Evolutionary conservation across 37 sponge, comb jelly and placozoan genomes (phyloP).

Genomic region (Haliclona indistincta): DNA sequence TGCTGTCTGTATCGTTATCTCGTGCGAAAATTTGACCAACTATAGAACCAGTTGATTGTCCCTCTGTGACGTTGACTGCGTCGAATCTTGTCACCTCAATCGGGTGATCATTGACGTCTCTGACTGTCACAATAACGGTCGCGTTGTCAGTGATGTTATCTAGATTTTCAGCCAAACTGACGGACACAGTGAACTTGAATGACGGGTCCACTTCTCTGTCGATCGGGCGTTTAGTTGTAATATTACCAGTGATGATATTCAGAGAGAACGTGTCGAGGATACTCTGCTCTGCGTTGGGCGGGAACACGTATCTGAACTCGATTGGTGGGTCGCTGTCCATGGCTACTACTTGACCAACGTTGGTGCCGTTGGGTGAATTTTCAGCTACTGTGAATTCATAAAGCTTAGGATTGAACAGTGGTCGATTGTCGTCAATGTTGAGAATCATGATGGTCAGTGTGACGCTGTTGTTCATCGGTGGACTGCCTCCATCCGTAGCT

Average conservation of each 20-base stretch:
- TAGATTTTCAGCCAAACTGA: conserved; percentile 20
- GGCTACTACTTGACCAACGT: conserved; percentile 22
- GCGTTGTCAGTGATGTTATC: conserved; percentile 25
- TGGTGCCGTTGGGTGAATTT: not conserved
- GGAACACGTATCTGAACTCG: too few species aligned
- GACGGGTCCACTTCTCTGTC: conserved; percentile 9
- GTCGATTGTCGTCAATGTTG: conserved; percentile 49
- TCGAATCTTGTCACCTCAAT: conserved; percentile 11
- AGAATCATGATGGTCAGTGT: conserved; percentile 20
- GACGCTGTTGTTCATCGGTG: conserved; percentile 12
- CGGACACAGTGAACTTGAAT: conserved; percentile 16
- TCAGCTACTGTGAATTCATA: conserved; percentile 46
- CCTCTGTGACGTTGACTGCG: conserved; percentile 16
- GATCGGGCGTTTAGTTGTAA: conserved; percentile 4
- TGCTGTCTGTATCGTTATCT: conserved; percentile 52
- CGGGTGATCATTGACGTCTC: conserved; percentile 39
- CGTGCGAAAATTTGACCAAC: conserved; percentile 33
- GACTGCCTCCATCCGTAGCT: conserved; percentile 54
- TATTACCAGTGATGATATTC: conserved; percentile 26
- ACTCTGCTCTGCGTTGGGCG: not conserved
- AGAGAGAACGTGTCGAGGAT: conserved; percentile 21
- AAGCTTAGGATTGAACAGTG: conserved; percentile 24
- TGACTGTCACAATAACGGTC: conserved; percentile 27
- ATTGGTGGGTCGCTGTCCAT: not conserved
- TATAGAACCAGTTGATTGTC: not conserved